phyloP scores from a whole-genome alignment of 2,888 invertebrate genomes.

The Lingula anatina region DNA sequence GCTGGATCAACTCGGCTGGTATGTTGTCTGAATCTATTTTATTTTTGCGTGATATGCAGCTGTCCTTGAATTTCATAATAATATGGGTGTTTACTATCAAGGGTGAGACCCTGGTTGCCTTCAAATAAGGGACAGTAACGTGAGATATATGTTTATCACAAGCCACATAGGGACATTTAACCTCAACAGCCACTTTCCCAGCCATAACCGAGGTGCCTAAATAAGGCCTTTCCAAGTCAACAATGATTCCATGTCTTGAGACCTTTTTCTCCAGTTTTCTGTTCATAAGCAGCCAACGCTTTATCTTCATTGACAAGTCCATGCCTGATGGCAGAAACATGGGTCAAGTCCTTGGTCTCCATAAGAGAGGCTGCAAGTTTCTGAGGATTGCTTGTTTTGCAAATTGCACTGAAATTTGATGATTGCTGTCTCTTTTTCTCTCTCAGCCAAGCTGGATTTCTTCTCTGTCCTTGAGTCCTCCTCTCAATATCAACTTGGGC shows the following conservation, averaged over 20 bases:
- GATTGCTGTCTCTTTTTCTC: conserved; percentile 10
- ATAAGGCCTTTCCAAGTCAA: neutral
- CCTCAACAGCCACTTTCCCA: neutral
- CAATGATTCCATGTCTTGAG: neutral
- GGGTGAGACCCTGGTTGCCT: neutral
- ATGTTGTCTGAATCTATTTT: too few species aligned
- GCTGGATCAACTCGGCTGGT: too few species aligned
- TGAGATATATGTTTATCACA: neutral
- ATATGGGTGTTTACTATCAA: neutral
- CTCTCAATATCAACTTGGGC: conserved; percentile 6
- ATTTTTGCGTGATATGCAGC: neutral
- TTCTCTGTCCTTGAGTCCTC: conserved; percentile 9
- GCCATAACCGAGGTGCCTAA: neutral
- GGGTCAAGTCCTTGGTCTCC: neutral
- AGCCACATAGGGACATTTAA: neutral
- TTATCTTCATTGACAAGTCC: neutral
- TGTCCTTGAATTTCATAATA: conserved; percentile 5
- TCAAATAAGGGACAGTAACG: neutral
- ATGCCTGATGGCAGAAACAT: neutral
- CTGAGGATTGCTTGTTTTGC: conserved; percentile 7
- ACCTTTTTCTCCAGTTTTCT: neutral
- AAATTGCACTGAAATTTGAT: conserved; percentile 12
- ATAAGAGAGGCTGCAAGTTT: neutral
- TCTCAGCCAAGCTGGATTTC: conserved; percentile 9
- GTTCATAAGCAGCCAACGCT: neutral